These are phyloP conservation scores for Theristicus caerulescens DNA, from an alignment of 2,113 vertebrate genomes.

Conservation along the genomic window DNA sequence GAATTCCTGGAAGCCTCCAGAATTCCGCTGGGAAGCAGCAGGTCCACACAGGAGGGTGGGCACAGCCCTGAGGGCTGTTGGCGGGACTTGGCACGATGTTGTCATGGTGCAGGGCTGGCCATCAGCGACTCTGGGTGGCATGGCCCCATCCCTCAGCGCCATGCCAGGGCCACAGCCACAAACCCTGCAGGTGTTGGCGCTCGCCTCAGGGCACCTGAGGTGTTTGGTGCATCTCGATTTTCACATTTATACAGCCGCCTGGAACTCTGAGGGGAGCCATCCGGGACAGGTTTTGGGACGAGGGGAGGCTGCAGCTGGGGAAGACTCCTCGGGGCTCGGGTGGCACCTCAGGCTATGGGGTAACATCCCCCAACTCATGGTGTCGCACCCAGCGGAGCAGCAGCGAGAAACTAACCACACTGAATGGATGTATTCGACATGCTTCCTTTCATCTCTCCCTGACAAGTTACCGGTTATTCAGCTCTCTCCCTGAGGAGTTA, in stretches of 20 bases:
- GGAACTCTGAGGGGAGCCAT: accelerated
- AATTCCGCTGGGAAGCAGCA: neutral
- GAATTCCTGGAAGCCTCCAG: neutral
- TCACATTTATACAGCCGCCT: accelerated
- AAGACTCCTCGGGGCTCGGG: accelerated
- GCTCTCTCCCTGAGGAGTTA: accelerated
- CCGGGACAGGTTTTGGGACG: accelerated
- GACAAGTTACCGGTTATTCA: accelerated
- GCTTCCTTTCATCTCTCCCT: accelerated
- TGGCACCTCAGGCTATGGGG: accelerated
- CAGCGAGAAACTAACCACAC: neutral
- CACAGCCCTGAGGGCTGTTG: neutral
- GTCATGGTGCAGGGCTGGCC: accelerated
- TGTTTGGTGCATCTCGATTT: accelerated
- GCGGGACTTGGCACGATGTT: accelerated
- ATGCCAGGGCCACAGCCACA: accelerated
- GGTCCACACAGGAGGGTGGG: accelerated
- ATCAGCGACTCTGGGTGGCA: accelerated
- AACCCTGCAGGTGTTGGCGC: accelerated
- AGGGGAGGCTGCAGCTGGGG: neutral
- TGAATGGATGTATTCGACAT: accelerated
- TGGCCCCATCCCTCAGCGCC: neutral
- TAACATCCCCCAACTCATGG: accelerated
- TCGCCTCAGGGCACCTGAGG: accelerated
- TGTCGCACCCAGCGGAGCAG: neutral